A percentile compares a stretch with the other conserved stretches of the same genome.
Evolutionary conservation across 2,797 vertebrate genomes (phyloP).

Genomic region (Oryzias dopingdopingensis): DNA sequence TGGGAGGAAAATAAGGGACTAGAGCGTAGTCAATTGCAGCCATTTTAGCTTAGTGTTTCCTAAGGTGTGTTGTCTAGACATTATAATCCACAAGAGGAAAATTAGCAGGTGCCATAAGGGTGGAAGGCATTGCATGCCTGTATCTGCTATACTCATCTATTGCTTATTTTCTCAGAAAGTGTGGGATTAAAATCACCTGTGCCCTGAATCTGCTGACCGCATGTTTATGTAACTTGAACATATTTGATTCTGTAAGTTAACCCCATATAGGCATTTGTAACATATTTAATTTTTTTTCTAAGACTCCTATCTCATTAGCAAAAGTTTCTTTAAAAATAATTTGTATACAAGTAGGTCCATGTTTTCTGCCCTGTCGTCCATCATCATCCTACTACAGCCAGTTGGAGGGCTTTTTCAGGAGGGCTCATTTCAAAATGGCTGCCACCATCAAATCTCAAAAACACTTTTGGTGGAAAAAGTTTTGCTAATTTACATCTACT

Average conservation of each 20-base stretch:
- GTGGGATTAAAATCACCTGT: constrained; percentile 18
- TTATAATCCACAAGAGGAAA: constrained; percentile 51
- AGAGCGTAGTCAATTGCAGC: constrained; percentile 17
- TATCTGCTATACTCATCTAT: constrained; percentile 13
- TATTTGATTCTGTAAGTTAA: background rate
- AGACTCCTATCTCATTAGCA: no score
- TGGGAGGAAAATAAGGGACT: constrained; percentile 21
- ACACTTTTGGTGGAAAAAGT: no score
- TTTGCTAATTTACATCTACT: no score
- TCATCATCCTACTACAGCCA: no score
- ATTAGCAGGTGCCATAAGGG: constrained; percentile 15
- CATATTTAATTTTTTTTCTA: no score
- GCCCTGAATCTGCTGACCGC: constrained; percentile 6
- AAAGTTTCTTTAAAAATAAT: no score
- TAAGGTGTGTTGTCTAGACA: constrained; percentile 56
- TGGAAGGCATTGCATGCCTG: constrained; percentile 12
- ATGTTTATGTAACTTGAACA: background rate
- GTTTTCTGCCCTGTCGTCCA: no score
- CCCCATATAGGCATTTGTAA: no score
- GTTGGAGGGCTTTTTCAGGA: no score
- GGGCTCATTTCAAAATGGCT: no score
- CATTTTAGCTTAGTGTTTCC: constrained; percentile 32
- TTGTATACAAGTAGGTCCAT: no score
- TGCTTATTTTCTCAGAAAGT: constrained; percentile 30
- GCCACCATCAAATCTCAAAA: no score